A percentile compares a stretch with the other conserved stretches of the same genome.
Conservation (phyloP, 2,888 invertebrate genomes). For the Aspidiotus rigidus region DNA sequence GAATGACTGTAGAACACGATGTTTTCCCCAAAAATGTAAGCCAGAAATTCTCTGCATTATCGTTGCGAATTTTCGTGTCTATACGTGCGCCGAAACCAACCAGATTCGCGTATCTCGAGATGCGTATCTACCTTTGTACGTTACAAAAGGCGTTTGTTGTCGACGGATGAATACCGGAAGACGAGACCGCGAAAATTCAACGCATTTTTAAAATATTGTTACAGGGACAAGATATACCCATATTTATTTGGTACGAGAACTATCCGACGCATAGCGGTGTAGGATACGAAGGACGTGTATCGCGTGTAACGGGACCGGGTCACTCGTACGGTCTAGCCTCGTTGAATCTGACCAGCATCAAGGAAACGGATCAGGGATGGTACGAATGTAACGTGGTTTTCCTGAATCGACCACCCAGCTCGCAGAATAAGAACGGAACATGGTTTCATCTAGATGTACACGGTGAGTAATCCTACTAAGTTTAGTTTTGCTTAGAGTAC, state of each 20-base stretch:
- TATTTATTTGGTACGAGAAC: conserved; percentile 97
- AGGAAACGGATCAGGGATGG: conserved; percentile 92
- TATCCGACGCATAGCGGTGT: conserved; percentile 94
- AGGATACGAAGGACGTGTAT: conserved; percentile 85
- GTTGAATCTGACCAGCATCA: conserved; percentile 89
- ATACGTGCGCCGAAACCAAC: too few relatives aligned
- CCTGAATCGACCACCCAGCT: conserved; percentile 85
- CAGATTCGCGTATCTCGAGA: too few relatives aligned
- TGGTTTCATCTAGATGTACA: conserved; percentile 98
- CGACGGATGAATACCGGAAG: too few relatives aligned
- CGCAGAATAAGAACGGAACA: conserved; percentile 88
- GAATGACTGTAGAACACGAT: too few relatives aligned
- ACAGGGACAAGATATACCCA: conserved; percentile 91
- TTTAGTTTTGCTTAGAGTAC: too few relatives aligned
- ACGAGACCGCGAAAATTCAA: neutral
- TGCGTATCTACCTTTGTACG: too few relatives aligned
- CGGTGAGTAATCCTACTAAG: conserved; percentile 45
- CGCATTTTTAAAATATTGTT: conserved; percentile 8
- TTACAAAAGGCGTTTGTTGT: too few relatives aligned
- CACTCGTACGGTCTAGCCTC: conserved; percentile 84
- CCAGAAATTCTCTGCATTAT: too few relatives aligned
- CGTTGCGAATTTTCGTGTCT: too few relatives aligned
- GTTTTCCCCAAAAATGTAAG: too few relatives aligned
- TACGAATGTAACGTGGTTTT: conserved; percentile 90
- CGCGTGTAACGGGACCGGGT: conserved; percentile 69